Percentiles rank a stretch among this genome's conserved stretches.
These are phyloP conservation scores for Kryphioiulus occultus DNA, from an alignment of 2,888 invertebrate species.

Conservation along the genomic window DNA sequence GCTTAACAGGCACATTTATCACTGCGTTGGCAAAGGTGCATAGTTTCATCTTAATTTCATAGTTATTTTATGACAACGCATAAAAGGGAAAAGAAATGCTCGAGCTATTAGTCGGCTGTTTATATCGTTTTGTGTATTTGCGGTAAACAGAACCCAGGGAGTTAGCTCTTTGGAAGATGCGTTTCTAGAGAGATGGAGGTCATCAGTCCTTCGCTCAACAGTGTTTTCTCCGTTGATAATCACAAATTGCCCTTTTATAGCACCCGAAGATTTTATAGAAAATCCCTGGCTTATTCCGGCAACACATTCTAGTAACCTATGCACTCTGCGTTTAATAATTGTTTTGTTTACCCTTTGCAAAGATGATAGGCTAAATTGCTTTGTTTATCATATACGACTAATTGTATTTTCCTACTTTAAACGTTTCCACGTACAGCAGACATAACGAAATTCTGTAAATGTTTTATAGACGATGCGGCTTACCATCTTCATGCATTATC, in stretches of 20 bases:
- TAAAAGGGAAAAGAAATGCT: neutral
- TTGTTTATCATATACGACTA: too few relatives aligned
- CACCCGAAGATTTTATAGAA: neutral
- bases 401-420: too few relatives aligned
- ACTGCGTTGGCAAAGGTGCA: neutral
- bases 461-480: too few relatives aligned
- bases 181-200: neutral
- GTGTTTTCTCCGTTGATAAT: neutral
- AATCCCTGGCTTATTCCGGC: neutral
- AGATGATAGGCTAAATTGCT: neutral
- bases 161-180: neutral
- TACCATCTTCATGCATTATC: too few relatives aligned
- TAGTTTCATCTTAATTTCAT: neutral
- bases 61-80: constrained; percentile 15
- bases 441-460: too few relatives aligned
- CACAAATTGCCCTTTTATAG: neutral
- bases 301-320: neutral
- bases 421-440: too few relatives aligned
- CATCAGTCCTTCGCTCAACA: neutral
- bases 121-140: neutral
- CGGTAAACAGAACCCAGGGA: neutral
- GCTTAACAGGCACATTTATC: neutral
- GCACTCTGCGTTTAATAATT: neutral
- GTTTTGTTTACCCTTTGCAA: neutral
- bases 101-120: neutral